Evolutionary conservation across 2,113 vertebrate genomes (phyloP).

Genomic region (Paralichthys olivaceus): DNA sequence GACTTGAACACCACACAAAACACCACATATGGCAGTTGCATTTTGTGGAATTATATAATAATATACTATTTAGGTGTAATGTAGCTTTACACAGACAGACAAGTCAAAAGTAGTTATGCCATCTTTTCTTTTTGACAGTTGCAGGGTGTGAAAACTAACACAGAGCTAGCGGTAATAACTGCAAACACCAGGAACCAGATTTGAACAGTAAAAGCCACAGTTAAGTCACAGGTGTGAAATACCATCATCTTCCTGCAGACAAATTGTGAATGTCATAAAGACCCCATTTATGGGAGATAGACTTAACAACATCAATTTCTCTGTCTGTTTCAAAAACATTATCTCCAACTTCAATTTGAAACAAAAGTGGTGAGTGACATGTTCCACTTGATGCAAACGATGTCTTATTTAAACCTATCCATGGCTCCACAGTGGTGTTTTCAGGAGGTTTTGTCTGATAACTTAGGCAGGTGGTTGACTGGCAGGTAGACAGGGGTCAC

Average conservation of each 20-base stretch:
- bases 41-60: too few species aligned
- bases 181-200: slow-evolving; percentile 24
- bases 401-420: not conserved
- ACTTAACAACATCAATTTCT: slow-evolving; percentile 17
- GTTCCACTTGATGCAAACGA: not conserved
- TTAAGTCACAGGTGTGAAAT: slow-evolving; percentile 39
- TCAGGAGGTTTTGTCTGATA: not conserved
- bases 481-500: slow-evolving; percentile 7
- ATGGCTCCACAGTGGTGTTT: not conserved
- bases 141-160: not conserved
- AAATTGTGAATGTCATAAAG: slow-evolving; percentile 45
- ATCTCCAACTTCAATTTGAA: slow-evolving; percentile 15
- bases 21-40: too few species aligned
- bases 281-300: slow-evolving; percentile 18
- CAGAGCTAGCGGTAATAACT: slow-evolving; percentile 22
- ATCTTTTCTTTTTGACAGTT: not conserved
- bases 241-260: slow-evolving; percentile 39
- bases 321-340: slow-evolving; percentile 26
- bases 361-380: slow-evolving; percentile 5
- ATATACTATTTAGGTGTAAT: not conserved
- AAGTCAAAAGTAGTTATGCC: not conserved
- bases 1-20: too few species aligned
- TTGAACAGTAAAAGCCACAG: slow-evolving; percentile 27
- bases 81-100: not conserved
- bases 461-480: slow-evolving; percentile 24